A percentile compares a stretch with the other conserved stretches of the same genome.
Evolutionary conservation across 1,140 invertebrate genomes (phyloP).

Genomic region (Bombus pascuorum): DNA sequence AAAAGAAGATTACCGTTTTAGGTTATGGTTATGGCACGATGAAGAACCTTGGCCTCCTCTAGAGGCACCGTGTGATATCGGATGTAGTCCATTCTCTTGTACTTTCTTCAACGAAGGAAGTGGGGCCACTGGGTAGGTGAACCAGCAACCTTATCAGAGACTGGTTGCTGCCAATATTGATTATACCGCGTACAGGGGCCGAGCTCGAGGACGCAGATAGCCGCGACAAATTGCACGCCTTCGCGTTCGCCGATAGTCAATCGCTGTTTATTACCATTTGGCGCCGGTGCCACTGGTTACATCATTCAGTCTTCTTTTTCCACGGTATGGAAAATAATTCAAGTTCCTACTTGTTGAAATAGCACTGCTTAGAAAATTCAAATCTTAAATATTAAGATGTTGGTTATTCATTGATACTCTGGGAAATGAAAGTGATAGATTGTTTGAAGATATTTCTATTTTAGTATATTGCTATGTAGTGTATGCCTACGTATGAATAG

Average conservation of each 20-base stretch:
- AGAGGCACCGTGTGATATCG: constrained; percentile 26
- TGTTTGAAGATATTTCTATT: no score
- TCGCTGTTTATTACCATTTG: constrained; percentile 60
- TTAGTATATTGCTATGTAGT: no score
- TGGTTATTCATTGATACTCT: no score
- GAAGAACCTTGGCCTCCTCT: constrained; percentile 14
- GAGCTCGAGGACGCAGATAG: constrained; percentile 54
- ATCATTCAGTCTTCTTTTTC: constrained; percentile 2
- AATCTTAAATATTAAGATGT: no score
- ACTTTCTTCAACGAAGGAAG: constrained; percentile 31
- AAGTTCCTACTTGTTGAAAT: no score
- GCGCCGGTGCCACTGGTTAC: constrained; percentile 62
- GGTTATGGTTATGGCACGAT: neutral
- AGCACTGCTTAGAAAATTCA: no score
- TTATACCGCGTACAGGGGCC: constrained; percentile 41
- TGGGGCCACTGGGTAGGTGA: constrained; percentile 22
- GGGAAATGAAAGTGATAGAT: no score
- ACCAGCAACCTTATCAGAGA: constrained; percentile 43
- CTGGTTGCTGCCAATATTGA: constrained; percentile 62
- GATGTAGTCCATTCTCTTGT: constrained; percentile 3
- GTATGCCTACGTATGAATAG: no score
- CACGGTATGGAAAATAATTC: neutral
- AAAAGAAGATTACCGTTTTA: constrained; percentile 28
- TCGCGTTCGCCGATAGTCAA: constrained; percentile 56
- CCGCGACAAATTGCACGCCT: constrained; percentile 67